A percentile compares a stretch with the other conserved stretches of the same genome.
Conservation (phyloP, 2,888 invertebrate species). For the Sthenelais limicola region DNA sequence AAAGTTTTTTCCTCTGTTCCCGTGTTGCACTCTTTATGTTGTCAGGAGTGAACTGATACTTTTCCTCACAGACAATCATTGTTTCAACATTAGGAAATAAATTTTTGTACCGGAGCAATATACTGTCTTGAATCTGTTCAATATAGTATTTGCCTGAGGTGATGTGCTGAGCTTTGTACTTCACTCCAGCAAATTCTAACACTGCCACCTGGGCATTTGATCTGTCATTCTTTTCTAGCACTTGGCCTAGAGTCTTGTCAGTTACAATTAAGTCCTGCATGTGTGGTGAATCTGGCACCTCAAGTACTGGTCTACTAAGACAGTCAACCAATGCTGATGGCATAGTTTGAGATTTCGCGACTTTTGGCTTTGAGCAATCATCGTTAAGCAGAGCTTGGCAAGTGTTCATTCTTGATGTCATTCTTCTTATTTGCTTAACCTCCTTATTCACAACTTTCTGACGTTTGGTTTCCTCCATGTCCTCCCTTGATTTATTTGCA, state of each 20-base stretch:
- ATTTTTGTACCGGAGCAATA: neutral
- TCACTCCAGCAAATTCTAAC: constrained; percentile 9
- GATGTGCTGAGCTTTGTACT: neutral
- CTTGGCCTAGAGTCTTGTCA: neutral
- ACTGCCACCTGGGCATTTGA: neutral
- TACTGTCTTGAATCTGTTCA: neutral
- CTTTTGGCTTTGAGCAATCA: constrained; percentile 46
- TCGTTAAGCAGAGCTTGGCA: constrained; percentile 49
- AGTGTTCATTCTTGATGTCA: constrained; percentile 45
- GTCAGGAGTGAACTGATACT: neutral
- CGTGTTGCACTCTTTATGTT: neutral
- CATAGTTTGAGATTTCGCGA: constrained; percentile 31
- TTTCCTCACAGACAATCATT: neutral
- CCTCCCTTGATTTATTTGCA: neutral
- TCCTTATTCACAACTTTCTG: neutral
- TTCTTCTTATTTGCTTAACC: constrained; percentile 20
- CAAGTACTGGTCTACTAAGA: neutral
- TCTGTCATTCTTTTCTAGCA: constrained; percentile 13
- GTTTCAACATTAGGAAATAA: neutral
- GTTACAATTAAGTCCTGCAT: neutral
- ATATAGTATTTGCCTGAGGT: neutral
- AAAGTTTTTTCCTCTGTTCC: neutral
- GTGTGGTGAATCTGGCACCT: neutral
- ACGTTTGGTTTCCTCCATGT: neutral
- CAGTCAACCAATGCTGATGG: constrained; percentile 1